phyloP scores from a whole-genome alignment of 2,797 vertebrate genomes.

The Sorex maritimensis region DNA sequence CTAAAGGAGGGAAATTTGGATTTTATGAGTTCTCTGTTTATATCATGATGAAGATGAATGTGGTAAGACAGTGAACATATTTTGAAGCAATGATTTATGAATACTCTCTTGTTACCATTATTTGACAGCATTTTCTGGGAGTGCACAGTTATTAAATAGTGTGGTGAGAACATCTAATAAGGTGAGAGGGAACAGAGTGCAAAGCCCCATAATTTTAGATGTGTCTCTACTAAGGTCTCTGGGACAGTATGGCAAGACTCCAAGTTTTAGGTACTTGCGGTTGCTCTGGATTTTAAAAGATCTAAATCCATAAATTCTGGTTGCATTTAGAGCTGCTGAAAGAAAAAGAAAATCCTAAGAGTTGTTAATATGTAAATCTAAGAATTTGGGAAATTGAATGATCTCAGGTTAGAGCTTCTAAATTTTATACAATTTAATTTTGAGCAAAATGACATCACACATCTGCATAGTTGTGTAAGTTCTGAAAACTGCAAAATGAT shows the following conservation, averaged over 20 bases:
- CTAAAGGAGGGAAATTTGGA: background rate
- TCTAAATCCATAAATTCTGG: slow-evolving; percentile 75
- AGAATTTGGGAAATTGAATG: slow-evolving; percentile 73
- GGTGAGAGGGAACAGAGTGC: background rate
- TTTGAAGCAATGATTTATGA: slow-evolving; percentile 57
- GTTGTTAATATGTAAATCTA: slow-evolving; percentile 82
- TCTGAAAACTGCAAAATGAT: slow-evolving; percentile 33
- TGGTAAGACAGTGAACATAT: slow-evolving; percentile 45
- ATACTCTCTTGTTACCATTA: background rate
- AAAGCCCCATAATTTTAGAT: slow-evolving; percentile 62
- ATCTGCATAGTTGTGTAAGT: slow-evolving; percentile 54
- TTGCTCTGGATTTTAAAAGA: slow-evolving; percentile 75
- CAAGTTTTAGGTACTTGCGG: slow-evolving; percentile 71
- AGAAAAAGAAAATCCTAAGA: slow-evolving; percentile 77
- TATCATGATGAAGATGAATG: slow-evolving; percentile 32
- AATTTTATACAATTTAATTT: slow-evolving; percentile 78
- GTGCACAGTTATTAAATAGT: slow-evolving; percentile 61
- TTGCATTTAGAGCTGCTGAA: slow-evolving; percentile 76
- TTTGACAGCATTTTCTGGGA: slow-evolving; percentile 40
- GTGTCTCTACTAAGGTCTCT: slow-evolving; percentile 66
- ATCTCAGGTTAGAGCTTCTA: slow-evolving; percentile 76
- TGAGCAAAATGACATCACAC: slow-evolving; percentile 69
- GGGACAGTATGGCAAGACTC: slow-evolving; percentile 53
- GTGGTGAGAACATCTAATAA: slow-evolving; percentile 1
- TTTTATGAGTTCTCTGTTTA: slow-evolving; percentile 56